Evolutionary conservation across 37 sponge, comb jelly and placozoan species (phyloP).

Genomic region (Spongilla lacustris): DNA sequence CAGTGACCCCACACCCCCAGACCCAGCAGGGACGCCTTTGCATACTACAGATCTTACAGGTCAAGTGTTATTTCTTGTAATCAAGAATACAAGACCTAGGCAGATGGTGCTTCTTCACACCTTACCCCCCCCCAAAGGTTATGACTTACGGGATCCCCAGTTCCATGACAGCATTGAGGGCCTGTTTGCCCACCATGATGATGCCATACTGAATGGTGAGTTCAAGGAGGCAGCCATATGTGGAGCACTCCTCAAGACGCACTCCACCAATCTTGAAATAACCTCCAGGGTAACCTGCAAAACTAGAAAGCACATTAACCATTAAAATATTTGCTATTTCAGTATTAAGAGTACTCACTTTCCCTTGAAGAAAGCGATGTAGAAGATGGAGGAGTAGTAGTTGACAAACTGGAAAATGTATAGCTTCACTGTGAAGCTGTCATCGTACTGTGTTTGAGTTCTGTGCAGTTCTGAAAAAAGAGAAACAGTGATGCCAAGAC

Average conservation of each 20-base stretch:
- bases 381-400: constrained; percentile 91
- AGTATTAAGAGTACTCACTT: constrained; percentile 51
- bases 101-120: background rate
- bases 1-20: too few species aligned
- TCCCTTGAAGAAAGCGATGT: constrained; percentile 96
- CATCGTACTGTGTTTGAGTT: constrained; percentile 97
- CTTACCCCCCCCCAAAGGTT: background rate
- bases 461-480: constrained; percentile 88
- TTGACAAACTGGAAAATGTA: constrained; percentile 95
- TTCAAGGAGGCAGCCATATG: constrained; percentile 96
- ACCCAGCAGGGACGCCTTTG: too few species aligned
- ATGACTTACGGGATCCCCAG: constrained; percentile 86
- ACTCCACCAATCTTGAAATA: constrained; percentile 69
- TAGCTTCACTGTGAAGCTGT: constrained; percentile 93
- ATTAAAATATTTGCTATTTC: background rate
- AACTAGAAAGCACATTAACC: constrained; percentile 18
- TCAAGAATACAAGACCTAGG: too few species aligned
- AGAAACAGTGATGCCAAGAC: background rate
- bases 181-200: constrained; percentile 94
- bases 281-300: constrained; percentile 85
- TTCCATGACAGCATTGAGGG: constrained; percentile 88
- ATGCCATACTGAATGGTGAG: constrained; percentile 92
- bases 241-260: constrained; percentile 93
- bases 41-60: too few species aligned
- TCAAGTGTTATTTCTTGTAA: too few species aligned